Evolutionary conservation across 1,140 invertebrate species (phyloP).

Genomic region (Dufourea novaeangliae): DNA sequence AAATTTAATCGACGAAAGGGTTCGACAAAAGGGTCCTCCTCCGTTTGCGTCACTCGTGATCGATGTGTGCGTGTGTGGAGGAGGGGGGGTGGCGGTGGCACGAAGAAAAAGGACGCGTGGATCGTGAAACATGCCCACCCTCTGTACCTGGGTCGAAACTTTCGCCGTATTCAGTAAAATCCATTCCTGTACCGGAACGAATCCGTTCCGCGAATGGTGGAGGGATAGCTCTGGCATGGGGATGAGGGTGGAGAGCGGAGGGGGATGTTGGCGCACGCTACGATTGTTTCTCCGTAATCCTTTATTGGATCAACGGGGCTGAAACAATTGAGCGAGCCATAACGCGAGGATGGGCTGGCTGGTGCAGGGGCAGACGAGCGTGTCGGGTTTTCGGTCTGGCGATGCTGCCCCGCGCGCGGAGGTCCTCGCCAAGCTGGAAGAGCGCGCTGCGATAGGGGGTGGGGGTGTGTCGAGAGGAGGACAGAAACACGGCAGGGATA

Average conservation of each 20-base stretch:
- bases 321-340: constrained; percentile 79
- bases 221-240: background rate
- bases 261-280: constrained; percentile 68
- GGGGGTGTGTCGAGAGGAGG: constrained; percentile 22
- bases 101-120: background rate
- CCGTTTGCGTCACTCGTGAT: background rate
- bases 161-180: constrained; percentile 75
- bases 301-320: constrained; percentile 81
- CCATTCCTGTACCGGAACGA: constrained; percentile 53
- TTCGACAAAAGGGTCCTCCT: background rate
- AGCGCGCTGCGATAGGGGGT: background rate
- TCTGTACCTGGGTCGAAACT: constrained; percentile 71
- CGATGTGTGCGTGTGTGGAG: background rate
- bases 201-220: background rate
- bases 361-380: constrained; percentile 52
- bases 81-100: background rate
- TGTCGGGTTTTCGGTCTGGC: constrained; percentile 59
- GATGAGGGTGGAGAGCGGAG: background rate
- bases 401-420: constrained; percentile 24
- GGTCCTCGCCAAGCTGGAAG: constrained; percentile 22
- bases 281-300: constrained; percentile 80
- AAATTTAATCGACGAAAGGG: background rate
- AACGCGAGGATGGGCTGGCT: constrained; percentile 65
- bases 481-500: constrained; percentile 11
- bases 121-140: background rate